phyloP scores from a whole-genome alignment of 2,888 invertebrate species.

The Cerastis rubricosa region DNA sequence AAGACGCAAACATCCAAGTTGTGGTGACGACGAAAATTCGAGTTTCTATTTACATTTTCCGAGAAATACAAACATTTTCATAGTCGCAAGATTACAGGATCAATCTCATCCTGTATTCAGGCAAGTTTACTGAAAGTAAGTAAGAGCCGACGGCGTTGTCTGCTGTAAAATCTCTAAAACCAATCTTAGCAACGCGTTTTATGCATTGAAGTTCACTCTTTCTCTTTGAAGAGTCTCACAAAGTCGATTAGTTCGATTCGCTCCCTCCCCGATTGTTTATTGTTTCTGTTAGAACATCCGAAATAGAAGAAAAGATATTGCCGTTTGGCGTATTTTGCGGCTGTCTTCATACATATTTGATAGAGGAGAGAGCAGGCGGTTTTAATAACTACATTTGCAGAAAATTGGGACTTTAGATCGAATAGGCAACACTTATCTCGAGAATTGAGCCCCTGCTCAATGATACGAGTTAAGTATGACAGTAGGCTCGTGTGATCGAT shows the following conservation, averaged over 20 bases:
- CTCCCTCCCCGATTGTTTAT: slow-evolving; percentile 60
- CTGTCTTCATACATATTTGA: slow-evolving; percentile 62
- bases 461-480: slow-evolving; percentile 17
- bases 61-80: slow-evolving; percentile 56
- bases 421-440: slow-evolving; percentile 33
- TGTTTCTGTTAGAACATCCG: slow-evolving; percentile 60
- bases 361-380: slow-evolving; percentile 30
- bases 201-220: slow-evolving; percentile 62
- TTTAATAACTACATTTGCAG: slow-evolving; percentile 39
- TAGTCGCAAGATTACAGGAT: slow-evolving; percentile 55
- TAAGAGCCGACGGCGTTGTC: slow-evolving; percentile 41
- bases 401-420: slow-evolving; percentile 30
- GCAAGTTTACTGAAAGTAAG: slow-evolving; percentile 41
- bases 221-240: slow-evolving; percentile 59
- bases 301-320: slow-evolving; percentile 63
- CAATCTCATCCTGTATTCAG: slow-evolving; percentile 52
- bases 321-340: slow-evolving; percentile 48
- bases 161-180: slow-evolving; percentile 65
- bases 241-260: slow-evolving; percentile 65
- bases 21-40: slow-evolving; percentile 29
- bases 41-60: slow-evolving; percentile 46
- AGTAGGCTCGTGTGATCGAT: slow-evolving; percentile 46
- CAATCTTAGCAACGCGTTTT: slow-evolving; percentile 65
- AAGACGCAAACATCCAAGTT: slow-evolving; percentile 13
- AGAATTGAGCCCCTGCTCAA: slow-evolving; percentile 20